Base-by-base conservation (phyloP, 1,140 invertebrate genomes). In the Ridgeia piscesae region DNA sequence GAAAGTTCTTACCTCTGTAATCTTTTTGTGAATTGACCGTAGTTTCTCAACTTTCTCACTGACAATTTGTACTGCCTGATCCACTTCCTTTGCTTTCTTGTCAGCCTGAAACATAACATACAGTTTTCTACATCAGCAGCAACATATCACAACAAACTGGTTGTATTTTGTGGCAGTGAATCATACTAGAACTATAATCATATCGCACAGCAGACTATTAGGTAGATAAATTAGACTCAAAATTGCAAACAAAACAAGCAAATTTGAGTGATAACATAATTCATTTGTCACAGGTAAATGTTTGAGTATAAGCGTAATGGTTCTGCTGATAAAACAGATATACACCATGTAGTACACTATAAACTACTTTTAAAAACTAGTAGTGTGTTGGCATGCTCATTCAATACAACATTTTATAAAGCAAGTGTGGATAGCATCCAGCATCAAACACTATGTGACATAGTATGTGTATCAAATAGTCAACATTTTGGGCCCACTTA, bases 11-110 rank as follows among this genome's bases (percentile, higher is more conserved):
- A 95, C 95, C 93, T 94, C 89, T 2, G 89, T 33, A 92, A 94
- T 95, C 48, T 94, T 94, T 35, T 92, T 93, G 58, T 95, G 94
- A 88, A 93, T 92, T 33, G 93, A 90, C 33, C 95, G 92, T 4
- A 95, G 93, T 92, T 94, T 95, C 91, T 95, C 94, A 21, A 95
- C 95, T 93, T 95, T 95, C 27, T 94, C 93, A 89, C 93, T 91
- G 4, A 95, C 95, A 91, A 92, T 93, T 88, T 92, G 94, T 0
- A 95, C 94, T 6, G 94, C 94, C 48, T 92, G 93, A 14, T 94
- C 93, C 0, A 95, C 94, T 89, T 95, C 95, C 93, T 94, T 93
- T 33, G 94, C 94, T 21, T 95, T 94, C 90, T 94, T 95, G 89
- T 94, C 92, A 17, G 94, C 94, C 95, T 95, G 89, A 50, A 93